These are phyloP conservation scores for Labrus mixtus DNA, from an alignment of 2,113 vertebrate genomes.

Conservation along the genomic window DNA sequence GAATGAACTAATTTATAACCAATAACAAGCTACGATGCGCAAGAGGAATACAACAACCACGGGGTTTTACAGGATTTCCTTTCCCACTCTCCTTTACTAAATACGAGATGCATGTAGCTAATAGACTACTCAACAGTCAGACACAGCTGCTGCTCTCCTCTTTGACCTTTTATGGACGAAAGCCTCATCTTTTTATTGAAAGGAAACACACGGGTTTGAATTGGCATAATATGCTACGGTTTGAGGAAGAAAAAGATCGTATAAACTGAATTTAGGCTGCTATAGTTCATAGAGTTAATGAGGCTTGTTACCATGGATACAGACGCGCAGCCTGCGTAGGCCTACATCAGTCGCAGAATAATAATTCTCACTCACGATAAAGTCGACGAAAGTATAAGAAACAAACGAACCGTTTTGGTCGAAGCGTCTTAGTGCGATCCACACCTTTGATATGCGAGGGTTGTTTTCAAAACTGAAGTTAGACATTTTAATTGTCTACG, in stretches of 20 bases:
- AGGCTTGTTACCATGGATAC: conserved; percentile 62
- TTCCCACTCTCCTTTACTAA: background rate
- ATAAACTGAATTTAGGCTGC: background rate
- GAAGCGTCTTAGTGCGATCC: conserved; percentile 78
- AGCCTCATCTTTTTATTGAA: background rate
- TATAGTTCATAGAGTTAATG: background rate
- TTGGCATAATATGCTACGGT: background rate
- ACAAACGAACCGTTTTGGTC: conserved; percentile 79
- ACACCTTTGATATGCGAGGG: conserved; percentile 29
- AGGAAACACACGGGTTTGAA: background rate
- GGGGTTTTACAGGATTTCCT: background rate
- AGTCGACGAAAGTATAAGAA: background rate
- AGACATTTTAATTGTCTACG: conserved; percentile 50
- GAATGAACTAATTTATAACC: no score
- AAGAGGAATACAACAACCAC: background rate
- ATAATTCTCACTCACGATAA: background rate
- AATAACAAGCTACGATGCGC: no score
- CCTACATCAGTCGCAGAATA: background rate
- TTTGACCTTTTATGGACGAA: background rate
- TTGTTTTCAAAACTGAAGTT: conserved; percentile 22
- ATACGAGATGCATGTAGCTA: background rate
- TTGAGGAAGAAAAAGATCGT: background rate
- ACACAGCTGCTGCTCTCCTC: conserved; percentile 60
- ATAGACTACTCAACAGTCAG: conserved; percentile 45
- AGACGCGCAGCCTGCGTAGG: background rate